These are phyloP conservation scores for Laupala kohalensis DNA, from an alignment of 1,140 invertebrate species.

Conservation along the genomic window DNA sequence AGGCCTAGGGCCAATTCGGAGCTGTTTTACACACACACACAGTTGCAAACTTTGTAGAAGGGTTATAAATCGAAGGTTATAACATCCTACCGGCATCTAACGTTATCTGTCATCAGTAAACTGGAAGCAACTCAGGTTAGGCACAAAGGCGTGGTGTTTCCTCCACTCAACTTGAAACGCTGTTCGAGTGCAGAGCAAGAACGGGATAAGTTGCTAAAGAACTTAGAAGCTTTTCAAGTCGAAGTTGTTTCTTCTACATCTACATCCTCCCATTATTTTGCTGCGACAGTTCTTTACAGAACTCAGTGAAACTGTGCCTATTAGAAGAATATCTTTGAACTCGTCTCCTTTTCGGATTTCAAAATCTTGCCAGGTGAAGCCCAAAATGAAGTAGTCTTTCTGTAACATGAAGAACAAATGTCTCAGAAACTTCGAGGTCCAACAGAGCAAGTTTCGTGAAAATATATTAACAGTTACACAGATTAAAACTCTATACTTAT, in stretches of 20 bases:
- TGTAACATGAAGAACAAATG: too few relatives aligned
- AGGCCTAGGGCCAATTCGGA: neutral
- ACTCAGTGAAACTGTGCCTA: too few relatives aligned
- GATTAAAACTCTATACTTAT: too few relatives aligned
- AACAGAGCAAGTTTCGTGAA: too few relatives aligned
- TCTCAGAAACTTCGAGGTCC: too few relatives aligned
- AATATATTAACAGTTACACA: too few relatives aligned
- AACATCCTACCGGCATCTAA: neutral
- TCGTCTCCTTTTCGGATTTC: too few relatives aligned
- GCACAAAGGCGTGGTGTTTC: neutral
- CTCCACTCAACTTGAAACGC: too few relatives aligned
- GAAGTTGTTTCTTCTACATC: neutral
- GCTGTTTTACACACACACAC: neutral
- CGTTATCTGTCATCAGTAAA: neutral
- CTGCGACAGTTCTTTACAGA: too few relatives aligned
- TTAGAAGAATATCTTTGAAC: too few relatives aligned
- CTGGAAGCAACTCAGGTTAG: neutral
- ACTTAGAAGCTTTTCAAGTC: neutral
- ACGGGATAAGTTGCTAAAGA: neutral
- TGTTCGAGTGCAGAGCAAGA: neutral
- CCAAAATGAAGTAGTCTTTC: too few relatives aligned
- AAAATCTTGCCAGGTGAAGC: too few relatives aligned
- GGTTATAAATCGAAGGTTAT: neutral
- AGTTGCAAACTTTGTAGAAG: neutral
- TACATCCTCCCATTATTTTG: neutral